A percentile compares a stretch with the other conserved stretches of the same genome.
Conservation (phyloP, 2,888 invertebrate species). For the Strigamia transsilvanica region DNA sequence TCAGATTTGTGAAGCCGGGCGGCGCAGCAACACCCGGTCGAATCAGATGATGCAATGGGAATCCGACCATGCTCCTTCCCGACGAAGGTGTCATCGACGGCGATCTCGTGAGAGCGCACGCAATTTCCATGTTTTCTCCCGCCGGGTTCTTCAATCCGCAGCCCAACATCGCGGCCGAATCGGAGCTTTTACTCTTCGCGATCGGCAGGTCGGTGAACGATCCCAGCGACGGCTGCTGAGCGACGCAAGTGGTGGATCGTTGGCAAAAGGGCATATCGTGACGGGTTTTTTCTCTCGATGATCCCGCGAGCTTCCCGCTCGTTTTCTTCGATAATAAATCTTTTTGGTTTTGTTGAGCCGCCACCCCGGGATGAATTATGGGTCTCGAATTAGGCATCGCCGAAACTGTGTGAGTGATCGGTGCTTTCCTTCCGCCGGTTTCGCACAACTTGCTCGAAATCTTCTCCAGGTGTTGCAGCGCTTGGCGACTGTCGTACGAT, state of each 20-base stretch:
- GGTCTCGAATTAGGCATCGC: not conserved
- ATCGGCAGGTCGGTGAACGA: not conserved
- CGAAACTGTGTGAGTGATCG: not conserved
- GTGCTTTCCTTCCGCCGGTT: not conserved
- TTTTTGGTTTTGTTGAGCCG: not conserved
- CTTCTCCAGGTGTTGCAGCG: not conserved
- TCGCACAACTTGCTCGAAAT: not conserved
- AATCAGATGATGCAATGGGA: not conserved
- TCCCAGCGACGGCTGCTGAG: not conserved
- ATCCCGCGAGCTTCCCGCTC: not conserved
- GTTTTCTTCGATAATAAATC: not conserved
- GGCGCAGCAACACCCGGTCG: not conserved
- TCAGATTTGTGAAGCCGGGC: not conserved
- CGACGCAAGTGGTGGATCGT: not conserved
- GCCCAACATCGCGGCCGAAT: not conserved
- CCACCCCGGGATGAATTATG: not conserved
- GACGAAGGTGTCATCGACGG: not conserved
- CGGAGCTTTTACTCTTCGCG: not conserved
- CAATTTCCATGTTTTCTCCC: not conserved
- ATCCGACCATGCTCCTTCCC: not conserved
- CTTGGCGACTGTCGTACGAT: conserved; percentile 16
- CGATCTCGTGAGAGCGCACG: not conserved
- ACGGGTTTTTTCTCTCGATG: not conserved
- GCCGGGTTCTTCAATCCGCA: not conserved
- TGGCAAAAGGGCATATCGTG: not conserved